phyloP scores from a whole-genome alignment of 2,113 vertebrate species.

The Suricata suricatta region DNA sequence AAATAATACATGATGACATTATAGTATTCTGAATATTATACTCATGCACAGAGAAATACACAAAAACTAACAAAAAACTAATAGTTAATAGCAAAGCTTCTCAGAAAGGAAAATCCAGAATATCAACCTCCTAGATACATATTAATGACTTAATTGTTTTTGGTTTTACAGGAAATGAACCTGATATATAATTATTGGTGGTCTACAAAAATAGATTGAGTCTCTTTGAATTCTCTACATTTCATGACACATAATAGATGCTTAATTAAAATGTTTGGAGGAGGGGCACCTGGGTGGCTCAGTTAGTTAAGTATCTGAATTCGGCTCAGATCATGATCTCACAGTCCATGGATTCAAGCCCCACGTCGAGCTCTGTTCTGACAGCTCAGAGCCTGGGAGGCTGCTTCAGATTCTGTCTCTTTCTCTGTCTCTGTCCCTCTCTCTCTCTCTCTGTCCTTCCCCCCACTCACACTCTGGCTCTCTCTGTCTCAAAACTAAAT shows the following conservation, averaged over 20 bases:
- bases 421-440: too few relatives aligned
- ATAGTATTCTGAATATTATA: neutral
- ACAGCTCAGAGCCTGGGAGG: too few relatives aligned
- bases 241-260: neutral
- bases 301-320: too few relatives aligned
- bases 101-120: neutral
- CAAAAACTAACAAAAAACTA: neutral
- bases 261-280: slow-evolving; percentile 5
- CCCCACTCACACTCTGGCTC: too few relatives aligned
- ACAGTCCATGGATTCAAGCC: too few relatives aligned
- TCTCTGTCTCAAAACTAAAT: neutral
- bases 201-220: neutral
- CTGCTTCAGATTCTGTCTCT: too few relatives aligned
- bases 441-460: too few relatives aligned
- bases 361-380: too few relatives aligned
- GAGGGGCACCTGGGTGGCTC: neutral
- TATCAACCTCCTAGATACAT: neutral
- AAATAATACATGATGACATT: neutral
- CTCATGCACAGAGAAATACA: neutral
- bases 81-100: neutral
- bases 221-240: slow-evolving; percentile 19
- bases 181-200: neutral
- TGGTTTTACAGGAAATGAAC: neutral
- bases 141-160: neutral
- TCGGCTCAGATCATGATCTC: too few relatives aligned